Evolutionary conservation across 2,888 invertebrate species (phyloP).

Genomic region (Agrypnus murinus): DNA sequence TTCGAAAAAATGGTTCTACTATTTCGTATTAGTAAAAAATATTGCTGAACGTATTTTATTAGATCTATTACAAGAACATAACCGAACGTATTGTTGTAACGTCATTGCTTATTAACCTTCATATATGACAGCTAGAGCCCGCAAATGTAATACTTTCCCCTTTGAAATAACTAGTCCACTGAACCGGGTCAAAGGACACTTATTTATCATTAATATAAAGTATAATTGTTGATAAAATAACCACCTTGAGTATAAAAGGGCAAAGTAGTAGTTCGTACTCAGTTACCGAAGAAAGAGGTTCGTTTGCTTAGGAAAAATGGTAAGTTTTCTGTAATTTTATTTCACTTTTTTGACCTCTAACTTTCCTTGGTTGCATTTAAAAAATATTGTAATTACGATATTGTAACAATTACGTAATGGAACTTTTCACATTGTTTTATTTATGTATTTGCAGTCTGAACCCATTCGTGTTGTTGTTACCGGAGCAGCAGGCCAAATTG

Average conservation of each 20-base stretch:
- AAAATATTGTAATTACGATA: not conserved
- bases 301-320: not conserved
- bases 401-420: constrained; percentile 4
- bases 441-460: constrained; percentile 76
- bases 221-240: constrained; percentile 9
- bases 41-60: too few relatives aligned
- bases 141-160: too few relatives aligned
- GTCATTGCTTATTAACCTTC: too few relatives aligned
- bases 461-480: constrained; percentile 96
- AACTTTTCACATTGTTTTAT: constrained; percentile 5
- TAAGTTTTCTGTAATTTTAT: not conserved
- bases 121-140: too few relatives aligned
- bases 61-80: too few relatives aligned
- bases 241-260: constrained; percentile 14
- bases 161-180: too few relatives aligned
- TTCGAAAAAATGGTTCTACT: too few relatives aligned
- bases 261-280: not conserved
- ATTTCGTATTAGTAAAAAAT: too few relatives aligned
- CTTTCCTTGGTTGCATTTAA: constrained; percentile 1
- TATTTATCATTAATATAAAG: not conserved
- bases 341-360: constrained; percentile 22
- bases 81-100: too few relatives aligned
- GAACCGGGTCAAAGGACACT: too few relatives aligned
- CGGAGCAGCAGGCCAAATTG: constrained; percentile 99
- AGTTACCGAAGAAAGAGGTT: not conserved